Percentiles rank a stretch among this genome's conserved stretches.
These are phyloP conservation scores for Hippocampus mohnikei DNA, from an alignment of 2,113 vertebrate species.

Conservation along the genomic window DNA sequence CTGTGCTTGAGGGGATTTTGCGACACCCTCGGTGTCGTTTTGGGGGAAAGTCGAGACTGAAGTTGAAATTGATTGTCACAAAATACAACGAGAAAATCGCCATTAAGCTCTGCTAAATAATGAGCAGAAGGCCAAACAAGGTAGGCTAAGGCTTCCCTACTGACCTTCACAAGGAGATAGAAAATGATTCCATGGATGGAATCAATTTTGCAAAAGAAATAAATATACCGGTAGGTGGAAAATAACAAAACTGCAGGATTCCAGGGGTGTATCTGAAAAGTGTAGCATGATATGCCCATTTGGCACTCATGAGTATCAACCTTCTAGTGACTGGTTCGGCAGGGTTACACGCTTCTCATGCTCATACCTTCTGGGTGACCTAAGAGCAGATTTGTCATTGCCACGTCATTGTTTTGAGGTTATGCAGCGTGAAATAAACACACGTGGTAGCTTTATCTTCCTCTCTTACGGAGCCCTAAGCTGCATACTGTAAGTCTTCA, in stretches of 20 bases:
- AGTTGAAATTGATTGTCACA: conserved; percentile 25
- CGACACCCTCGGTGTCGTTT: conserved; percentile 32
- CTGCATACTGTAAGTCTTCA: no score
- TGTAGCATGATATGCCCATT: no score
- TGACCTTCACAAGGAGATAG: no score
- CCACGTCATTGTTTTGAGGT: not conserved
- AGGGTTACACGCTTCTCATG: no score
- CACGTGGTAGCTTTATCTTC: not conserved
- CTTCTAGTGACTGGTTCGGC: not conserved
- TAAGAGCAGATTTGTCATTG: not conserved
- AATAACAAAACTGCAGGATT: not conserved
- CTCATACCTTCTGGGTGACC: no score
- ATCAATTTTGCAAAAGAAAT: no score
- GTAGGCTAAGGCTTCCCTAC: not conserved
- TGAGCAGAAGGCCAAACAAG: conserved; percentile 7
- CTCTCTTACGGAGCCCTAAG: no score
- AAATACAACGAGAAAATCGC: conserved; percentile 23
- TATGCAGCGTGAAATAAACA: not conserved
- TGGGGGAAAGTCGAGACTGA: conserved; percentile 7
- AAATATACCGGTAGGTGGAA: no score
- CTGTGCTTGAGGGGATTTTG: conserved; percentile 28
- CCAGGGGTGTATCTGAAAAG: not conserved
- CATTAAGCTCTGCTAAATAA: not conserved
- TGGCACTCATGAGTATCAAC: no score
- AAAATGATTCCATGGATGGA: no score